Percentiles rank a stretch among this genome's conserved stretches.
Conservation (phyloP, 2,888 invertebrate genomes). For the Sympetrum striolatum region DNA sequence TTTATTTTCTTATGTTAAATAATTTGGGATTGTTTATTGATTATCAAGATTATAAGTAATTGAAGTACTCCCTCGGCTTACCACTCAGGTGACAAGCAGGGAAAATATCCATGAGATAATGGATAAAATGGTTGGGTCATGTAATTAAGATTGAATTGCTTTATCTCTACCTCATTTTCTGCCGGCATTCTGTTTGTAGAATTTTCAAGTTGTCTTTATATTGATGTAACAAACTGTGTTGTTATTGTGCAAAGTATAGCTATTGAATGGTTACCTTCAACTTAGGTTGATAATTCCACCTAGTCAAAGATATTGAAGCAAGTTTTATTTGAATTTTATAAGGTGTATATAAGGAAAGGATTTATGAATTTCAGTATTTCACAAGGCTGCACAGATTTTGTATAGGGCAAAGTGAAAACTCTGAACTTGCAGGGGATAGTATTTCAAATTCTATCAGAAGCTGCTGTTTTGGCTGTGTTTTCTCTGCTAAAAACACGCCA, state of each 20-base stretch:
- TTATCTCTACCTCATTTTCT: background rate
- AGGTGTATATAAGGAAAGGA: background rate
- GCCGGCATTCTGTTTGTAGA: background rate
- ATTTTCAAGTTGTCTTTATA: background rate
- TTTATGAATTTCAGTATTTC: slow-evolving; percentile 2
- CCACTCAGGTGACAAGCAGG: background rate
- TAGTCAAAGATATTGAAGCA: slow-evolving; percentile 16
- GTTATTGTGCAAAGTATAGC: background rate
- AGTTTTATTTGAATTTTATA: background rate
- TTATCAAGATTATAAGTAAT: background rate
- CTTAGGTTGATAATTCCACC: background rate
- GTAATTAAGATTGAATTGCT: background rate
- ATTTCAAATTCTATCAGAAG: background rate
- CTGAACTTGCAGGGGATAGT: slow-evolving; percentile 3
- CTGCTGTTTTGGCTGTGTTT: slow-evolving; percentile 34
- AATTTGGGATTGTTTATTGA: background rate
- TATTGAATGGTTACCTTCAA: background rate
- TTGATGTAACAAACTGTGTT: background rate
- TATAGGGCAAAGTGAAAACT: background rate
- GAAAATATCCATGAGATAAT: background rate
- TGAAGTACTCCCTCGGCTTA: background rate
- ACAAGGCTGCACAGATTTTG: background rate
- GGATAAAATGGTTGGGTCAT: background rate
- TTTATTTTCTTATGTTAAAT: background rate
- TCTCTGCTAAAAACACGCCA: background rate